A percentile compares a stretch with the other conserved stretches of the same genome.
These are phyloP conservation scores for Meriones unguiculatus DNA, from an alignment of 2,113 vertebrate species.

Conservation along the genomic window DNA sequence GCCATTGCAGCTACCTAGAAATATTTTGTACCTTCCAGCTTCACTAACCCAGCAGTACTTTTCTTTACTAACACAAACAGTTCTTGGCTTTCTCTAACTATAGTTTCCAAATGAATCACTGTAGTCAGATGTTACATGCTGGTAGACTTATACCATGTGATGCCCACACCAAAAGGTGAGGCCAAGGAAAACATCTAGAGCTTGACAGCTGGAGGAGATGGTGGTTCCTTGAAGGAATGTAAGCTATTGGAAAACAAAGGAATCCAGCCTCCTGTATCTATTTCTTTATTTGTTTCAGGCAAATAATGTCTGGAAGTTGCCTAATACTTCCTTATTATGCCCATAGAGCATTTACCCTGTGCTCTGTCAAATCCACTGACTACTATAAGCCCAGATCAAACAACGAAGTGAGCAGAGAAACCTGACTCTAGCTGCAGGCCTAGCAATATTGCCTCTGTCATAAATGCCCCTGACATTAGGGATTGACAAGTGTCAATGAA, in stretches of 20 bases:
- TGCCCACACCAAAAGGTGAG: not conserved
- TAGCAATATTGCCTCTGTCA: not conserved
- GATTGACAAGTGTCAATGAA: not conserved
- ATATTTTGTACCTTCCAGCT: not conserved
- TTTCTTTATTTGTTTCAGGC: not conserved
- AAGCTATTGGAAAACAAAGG: not conserved
- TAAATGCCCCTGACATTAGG: not conserved
- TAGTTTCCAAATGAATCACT: not conserved
- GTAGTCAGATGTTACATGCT: not conserved
- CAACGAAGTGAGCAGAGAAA: not conserved
- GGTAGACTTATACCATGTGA: not conserved
- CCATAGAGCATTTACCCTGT: not conserved
- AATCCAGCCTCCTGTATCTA: not conserved
- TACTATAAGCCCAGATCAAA: not conserved
- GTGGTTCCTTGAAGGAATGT: not conserved
- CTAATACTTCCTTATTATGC: not conserved
- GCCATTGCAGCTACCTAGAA: not conserved
- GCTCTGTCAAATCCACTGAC: not conserved
- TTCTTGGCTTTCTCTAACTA: not conserved
- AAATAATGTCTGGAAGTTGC: not conserved
- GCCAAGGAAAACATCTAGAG: not conserved
- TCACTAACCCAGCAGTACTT: not conserved
- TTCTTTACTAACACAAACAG: not conserved
- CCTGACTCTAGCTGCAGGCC: not conserved
- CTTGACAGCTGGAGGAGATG: not conserved